phyloP scores from a whole-genome alignment of 2,888 invertebrate species.

The Dione juno region DNA sequence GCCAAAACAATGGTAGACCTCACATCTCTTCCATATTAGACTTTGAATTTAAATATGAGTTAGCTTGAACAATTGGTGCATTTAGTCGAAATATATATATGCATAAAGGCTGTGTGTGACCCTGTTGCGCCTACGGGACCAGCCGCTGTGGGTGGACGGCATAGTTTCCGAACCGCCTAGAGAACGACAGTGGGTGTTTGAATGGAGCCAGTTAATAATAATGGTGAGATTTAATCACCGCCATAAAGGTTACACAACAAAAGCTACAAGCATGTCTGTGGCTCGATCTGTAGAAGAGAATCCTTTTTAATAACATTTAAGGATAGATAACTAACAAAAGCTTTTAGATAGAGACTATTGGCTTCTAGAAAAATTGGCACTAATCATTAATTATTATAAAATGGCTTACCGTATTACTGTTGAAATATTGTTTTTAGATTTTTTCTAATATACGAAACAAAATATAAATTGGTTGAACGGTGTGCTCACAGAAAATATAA shows the following conservation, averaged over 20 bases:
- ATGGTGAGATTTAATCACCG: conserved; percentile 84
- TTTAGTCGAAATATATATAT: conserved; percentile 74
- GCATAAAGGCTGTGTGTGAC: conserved; percentile 79
- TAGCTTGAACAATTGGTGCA: conserved; percentile 77
- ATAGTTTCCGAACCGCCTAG: conserved; percentile 80
- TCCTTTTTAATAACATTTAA: conserved; percentile 63
- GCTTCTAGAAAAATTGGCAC: conserved; percentile 65
- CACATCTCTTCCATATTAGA: conserved; percentile 72
- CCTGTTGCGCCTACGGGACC: conserved; percentile 83
- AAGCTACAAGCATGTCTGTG: conserved; percentile 73
- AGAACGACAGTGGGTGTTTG: conserved; percentile 81
- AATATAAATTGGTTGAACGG: conserved; percentile 34
- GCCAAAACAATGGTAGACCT: conserved; percentile 79
- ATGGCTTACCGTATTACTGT: conserved; percentile 38
- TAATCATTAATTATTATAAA: conserved; percentile 59
- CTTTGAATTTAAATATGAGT: conserved; percentile 77
- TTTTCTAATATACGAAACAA: neutral
- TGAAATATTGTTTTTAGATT: neutral
- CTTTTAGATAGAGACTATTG: conserved; percentile 60
- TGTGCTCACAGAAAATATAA: conserved; percentile 61
- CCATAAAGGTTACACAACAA: conserved; percentile 80
- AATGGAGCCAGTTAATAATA: conserved; percentile 84
- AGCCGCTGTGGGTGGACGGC: conserved; percentile 82
- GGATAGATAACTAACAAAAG: conserved; percentile 67
- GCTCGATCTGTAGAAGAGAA: conserved; percentile 68